Conservation (phyloP, 1,140 invertebrate species). For the Lordiphosa clarofinis region DNA sequence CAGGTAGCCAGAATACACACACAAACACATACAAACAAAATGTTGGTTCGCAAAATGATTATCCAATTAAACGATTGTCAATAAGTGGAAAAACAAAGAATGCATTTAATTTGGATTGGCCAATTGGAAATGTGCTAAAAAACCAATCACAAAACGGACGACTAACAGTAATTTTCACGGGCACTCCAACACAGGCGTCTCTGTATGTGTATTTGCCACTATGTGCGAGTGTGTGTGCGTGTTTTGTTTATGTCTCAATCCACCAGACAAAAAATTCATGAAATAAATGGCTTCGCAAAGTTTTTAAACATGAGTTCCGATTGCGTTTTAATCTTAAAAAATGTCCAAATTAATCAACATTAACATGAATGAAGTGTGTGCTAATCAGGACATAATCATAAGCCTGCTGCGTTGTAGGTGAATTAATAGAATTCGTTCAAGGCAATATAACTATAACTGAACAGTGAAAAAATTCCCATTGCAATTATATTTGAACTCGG, state of each 20-base stretch:
- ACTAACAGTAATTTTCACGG: constrained; percentile 75
- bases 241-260: constrained; percentile 23
- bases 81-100: constrained; percentile 35
- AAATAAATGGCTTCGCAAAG: not conserved
- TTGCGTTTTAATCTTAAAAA: no score
- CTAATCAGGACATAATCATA: no score
- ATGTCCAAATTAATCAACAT: no score
- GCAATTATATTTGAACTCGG: no score
- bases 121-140: constrained; percentile 35
- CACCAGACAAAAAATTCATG: constrained; percentile 2
- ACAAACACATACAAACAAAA: constrained; percentile 31
- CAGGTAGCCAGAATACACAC: constrained; percentile 44
- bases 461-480: no score
- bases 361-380: no score
- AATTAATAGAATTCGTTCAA: no score
- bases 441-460: no score
- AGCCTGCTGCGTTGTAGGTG: no score
- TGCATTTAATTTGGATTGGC: constrained; percentile 59
- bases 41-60: constrained; percentile 43
- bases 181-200: constrained; percentile 38
- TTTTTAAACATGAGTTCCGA: no score
- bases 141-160: constrained; percentile 17
- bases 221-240: constrained; percentile 23
- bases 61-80: constrained; percentile 65
- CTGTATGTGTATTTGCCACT: constrained; percentile 3